These are phyloP conservation scores for Drosophila mimica DNA, from an alignment of 2,888 invertebrate species.

Conservation along the genomic window DNA sequence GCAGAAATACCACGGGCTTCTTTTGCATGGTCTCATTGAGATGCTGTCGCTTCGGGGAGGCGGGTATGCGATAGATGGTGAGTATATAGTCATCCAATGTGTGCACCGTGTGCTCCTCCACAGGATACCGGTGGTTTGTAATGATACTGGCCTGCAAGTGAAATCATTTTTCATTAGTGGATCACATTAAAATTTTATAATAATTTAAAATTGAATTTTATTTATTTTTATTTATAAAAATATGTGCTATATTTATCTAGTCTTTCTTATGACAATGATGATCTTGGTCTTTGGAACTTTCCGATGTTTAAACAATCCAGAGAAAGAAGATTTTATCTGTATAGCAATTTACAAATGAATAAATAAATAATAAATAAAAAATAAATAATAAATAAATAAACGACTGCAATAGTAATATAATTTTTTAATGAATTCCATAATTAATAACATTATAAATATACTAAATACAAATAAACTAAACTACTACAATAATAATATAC, in stretches of 20 bases:
- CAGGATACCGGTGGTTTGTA: conserved; percentile 86
- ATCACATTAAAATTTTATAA: not conserved
- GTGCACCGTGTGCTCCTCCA: conserved; percentile 88
- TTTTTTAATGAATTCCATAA: too few relatives aligned
- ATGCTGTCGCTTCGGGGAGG: conserved; percentile 66
- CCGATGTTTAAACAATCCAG: not conserved
- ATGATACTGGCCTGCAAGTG: conserved; percentile 76
- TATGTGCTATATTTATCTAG: too few relatives aligned
- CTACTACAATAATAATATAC: not conserved
- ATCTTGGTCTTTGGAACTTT: too few relatives aligned
- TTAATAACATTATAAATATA: too few relatives aligned
- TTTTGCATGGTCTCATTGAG: conserved; percentile 38
- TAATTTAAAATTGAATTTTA: not conserved
- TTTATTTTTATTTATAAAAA: too few relatives aligned
- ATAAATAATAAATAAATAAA: not conserved
- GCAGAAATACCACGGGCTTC: conserved; percentile 86
- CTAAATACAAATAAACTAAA: too few relatives aligned
- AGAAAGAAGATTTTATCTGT: not conserved
- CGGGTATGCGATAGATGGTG: conserved; percentile 83
- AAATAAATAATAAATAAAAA: not conserved
- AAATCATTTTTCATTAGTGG: not conserved
- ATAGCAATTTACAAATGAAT: not conserved
- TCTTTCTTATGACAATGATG: too few relatives aligned
- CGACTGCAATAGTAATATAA: too few relatives aligned
- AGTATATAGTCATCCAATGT: conserved; percentile 82